phyloP scores from a whole-genome alignment of 2,797 vertebrate species.

The Neoniphon sammara region DNA sequence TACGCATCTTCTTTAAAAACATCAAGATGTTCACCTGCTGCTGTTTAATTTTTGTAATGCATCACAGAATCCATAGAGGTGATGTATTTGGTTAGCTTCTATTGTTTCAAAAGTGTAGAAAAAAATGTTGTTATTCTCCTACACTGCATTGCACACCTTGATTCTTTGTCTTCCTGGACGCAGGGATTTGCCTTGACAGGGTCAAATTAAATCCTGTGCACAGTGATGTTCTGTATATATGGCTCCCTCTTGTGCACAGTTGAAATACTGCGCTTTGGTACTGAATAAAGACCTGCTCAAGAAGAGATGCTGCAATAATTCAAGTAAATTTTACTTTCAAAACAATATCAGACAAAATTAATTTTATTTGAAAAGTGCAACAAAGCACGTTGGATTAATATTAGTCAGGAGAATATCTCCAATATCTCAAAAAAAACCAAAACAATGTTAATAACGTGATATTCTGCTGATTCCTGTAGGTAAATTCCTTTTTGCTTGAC shows the following conservation, averaged over 20 bases:
- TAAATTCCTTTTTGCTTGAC: no score
- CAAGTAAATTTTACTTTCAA: not conserved
- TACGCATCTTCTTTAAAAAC: no score
- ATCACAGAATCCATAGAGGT: not conserved
- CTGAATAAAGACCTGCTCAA: not conserved
- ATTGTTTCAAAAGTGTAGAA: not conserved
- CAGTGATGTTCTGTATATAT: constrained; percentile 17
- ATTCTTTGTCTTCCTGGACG: constrained; percentile 17
- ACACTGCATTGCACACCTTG: not conserved
- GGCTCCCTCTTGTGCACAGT: constrained; percentile 61
- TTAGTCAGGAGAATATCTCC: no score
- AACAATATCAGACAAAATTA: no score
- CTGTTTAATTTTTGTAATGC: not conserved
- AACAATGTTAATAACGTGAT: no score
- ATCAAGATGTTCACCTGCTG: not conserved
- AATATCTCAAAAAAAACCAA: no score
- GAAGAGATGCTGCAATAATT: not conserved
- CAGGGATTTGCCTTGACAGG: constrained; percentile 15
- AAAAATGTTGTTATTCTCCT: not conserved
- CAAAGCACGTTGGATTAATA: no score
- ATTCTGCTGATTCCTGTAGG: no score
- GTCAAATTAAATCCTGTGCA: not conserved
- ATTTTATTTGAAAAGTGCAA: no score
- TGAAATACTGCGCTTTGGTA: not conserved
- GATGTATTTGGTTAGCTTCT: no score